These are phyloP conservation scores for Caenorhabditis uteleia DNA, from an alignment of 2,888 invertebrate species.

Conservation along the genomic window DNA sequence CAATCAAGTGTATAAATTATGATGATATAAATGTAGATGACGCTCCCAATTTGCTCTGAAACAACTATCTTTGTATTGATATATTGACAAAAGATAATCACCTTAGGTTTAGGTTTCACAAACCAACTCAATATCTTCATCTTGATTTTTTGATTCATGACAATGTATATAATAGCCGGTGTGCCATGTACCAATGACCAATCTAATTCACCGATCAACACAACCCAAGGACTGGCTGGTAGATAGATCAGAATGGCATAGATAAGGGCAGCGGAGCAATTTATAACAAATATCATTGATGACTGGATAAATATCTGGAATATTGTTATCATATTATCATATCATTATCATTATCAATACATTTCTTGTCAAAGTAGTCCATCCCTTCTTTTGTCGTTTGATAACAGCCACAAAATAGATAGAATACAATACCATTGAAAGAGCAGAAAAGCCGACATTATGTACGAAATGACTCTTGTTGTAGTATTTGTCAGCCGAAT, in stretches of 20 bases:
- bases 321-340: too few species aligned
- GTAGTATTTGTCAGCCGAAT: too few species aligned
- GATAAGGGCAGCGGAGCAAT: slow-evolving; percentile 14
- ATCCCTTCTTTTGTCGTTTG: slow-evolving; percentile 14
- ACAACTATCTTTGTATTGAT: too few species aligned
- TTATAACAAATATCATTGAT: slow-evolving; percentile 14
- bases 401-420: slow-evolving; percentile 17
- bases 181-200: slow-evolving; percentile 26
- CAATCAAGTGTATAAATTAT: too few species aligned
- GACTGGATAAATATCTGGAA: slow-evolving; percentile 3
- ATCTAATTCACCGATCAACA: slow-evolving; percentile 16
- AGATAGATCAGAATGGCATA: slow-evolving; percentile 21
- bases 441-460: too few species aligned
- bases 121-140: slow-evolving; percentile 9
- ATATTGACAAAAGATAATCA: too few species aligned
- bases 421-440: slow-evolving; percentile 12
- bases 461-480: too few species aligned
- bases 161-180: slow-evolving; percentile 27
- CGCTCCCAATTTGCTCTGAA: too few species aligned
- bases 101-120: too few species aligned
- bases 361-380: slow-evolving; percentile 12
- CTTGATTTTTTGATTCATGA: slow-evolving; percentile 16
- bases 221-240: slow-evolving; percentile 14
- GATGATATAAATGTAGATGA: too few species aligned
- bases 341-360: too few species aligned